These are phyloP conservation scores for Mus musculus DNA, from an alignment of 2,113 vertebrate genomes.

Conservation along the genomic window GRCm39 chr14:90863501-90864000, in stretches of 20 bases:
- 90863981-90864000: neutral
- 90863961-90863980: neutral
- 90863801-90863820: conserved; percentile 19
- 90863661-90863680: neutral
- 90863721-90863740: conserved; percentile 52
- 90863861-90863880: neutral
- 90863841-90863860: neutral
- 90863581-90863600: neutral
- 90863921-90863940: neutral
- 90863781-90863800: conserved; percentile 51
- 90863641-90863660: neutral
- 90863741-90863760: conserved; percentile 61
- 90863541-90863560: neutral
- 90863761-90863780: conserved; percentile 66
- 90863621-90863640: neutral
- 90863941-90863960: neutral
- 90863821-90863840: neutral
- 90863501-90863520: neutral
- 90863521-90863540: neutral
- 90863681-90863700: conserved; percentile 69
- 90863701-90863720: conserved; percentile 24
- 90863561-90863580: neutral
- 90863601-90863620: neutral
- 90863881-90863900: neutral
- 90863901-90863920: neutral